phyloP scores from a whole-genome alignment of 2,113 vertebrate genomes.

The Calidris pygmaea region DNA sequence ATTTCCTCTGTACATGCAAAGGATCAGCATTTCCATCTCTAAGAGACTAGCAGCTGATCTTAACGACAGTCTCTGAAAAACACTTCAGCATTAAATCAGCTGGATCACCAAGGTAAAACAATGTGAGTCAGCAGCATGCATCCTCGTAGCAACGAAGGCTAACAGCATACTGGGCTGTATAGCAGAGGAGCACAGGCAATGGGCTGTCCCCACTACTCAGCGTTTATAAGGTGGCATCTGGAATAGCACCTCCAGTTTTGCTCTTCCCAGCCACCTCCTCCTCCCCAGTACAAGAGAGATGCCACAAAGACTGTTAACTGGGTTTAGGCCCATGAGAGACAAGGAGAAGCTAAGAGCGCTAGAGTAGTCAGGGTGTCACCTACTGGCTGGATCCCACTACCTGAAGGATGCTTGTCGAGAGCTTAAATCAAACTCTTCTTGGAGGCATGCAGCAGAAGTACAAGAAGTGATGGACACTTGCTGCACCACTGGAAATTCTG shows the following conservation, averaged over 20 bases:
- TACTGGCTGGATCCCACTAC: background rate
- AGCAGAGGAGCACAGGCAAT: background rate
- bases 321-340: background rate
- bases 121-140: background rate
- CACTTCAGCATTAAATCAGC: conserved; percentile 22
- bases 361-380: background rate
- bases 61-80: background rate
- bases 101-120: conserved; percentile 41
- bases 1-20: background rate
- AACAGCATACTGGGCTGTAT: background rate
- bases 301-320: background rate
- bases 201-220: background rate
- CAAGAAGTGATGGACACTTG: background rate
- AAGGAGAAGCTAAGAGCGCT: background rate
- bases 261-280: background rate
- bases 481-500: background rate
- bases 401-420: background rate
- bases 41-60: conserved; percentile 28
- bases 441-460: background rate
- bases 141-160: background rate
- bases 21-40: conserved; percentile 22
- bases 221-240: background rate
- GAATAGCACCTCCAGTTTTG: accelerated
- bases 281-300: background rate
- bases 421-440: background rate